Conservation (phyloP, 2,113 vertebrate species). For the human (Homo sapiens) region GRCh38 chr2:128647001-128647500, state of each 20-base stretch:
- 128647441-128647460: neutral
- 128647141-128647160: neutral
- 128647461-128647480: neutral
- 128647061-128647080: neutral
- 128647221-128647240: too few species aligned
- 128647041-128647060: neutral
- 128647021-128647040: neutral
- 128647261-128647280: rapidly evolving
- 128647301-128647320: neutral
- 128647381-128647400: neutral
- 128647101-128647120: too few species aligned
- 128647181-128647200: neutral
- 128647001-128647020: neutral
- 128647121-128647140: neutral
- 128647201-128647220: neutral
- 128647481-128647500: neutral
- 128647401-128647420: neutral
- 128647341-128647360: neutral
- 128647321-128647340: neutral
- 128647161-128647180: neutral
- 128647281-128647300: neutral
- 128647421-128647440: neutral
- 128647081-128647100: too few species aligned
- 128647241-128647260: neutral
- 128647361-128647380: neutral